Conservation (phyloP, 2,888 invertebrate genomes). For the Acanthosepion esculentum region DNA sequence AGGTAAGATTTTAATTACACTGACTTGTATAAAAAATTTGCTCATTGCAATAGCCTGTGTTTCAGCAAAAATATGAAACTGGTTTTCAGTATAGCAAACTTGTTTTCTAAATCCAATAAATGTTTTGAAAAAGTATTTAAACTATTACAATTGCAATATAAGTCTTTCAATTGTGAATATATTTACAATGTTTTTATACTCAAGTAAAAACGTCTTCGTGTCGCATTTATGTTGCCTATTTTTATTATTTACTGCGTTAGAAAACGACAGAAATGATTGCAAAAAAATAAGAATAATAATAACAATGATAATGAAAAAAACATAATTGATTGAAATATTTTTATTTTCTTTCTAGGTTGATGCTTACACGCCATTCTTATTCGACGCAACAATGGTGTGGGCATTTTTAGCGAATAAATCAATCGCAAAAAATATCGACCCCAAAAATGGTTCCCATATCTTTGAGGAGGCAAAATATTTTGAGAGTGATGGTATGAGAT, state of each 20-base stretch:
- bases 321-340: neutral
- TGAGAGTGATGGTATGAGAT: conserved; percentile 50
- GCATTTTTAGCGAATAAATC: conserved; percentile 63
- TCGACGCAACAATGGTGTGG: conserved; percentile 67
- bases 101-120: too few species aligned
- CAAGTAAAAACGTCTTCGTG: too few species aligned
- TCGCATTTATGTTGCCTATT: too few species aligned
- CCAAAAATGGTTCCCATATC: conserved; percentile 59
- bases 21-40: too few species aligned
- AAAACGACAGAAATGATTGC: neutral
- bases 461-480: conserved; percentile 50
- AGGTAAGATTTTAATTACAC: too few species aligned
- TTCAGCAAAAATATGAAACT: too few species aligned
- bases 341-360: conserved; percentile 57
- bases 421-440: conserved; percentile 58
- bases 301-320: neutral
- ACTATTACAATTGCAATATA: too few species aligned
- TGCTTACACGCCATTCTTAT: conserved; percentile 67
- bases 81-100: too few species aligned
- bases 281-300: neutral
- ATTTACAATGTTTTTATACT: too few species aligned
- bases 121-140: too few species aligned
- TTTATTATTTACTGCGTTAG: neutral
- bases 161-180: too few species aligned
- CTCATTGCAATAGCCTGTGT: too few species aligned